Conservation (phyloP, 2,888 invertebrate species). For the Odontocolon sp. region DNA sequence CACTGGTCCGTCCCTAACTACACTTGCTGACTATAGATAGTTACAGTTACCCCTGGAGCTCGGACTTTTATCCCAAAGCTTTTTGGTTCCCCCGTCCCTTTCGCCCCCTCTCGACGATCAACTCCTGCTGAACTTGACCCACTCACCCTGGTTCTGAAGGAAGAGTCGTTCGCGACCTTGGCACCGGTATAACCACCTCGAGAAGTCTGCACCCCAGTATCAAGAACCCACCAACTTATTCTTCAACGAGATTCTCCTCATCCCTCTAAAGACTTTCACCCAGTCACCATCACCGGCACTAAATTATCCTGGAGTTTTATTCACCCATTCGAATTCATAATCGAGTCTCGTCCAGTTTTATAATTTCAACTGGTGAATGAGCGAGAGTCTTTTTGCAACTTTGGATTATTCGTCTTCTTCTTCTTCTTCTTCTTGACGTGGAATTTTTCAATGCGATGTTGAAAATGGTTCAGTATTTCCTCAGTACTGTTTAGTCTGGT, state of each 20-base stretch:
- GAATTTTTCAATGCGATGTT: neutral
- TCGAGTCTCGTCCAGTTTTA: slow-evolving; percentile 56
- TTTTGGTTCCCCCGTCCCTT: neutral
- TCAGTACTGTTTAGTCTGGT: neutral
- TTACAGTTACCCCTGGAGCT: slow-evolving; percentile 47
- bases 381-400: slow-evolving; percentile 28
- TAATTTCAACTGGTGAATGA: slow-evolving; percentile 39
- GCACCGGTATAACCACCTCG: slow-evolving; percentile 58
- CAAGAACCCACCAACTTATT: slow-evolving; percentile 56
- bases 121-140: slow-evolving; percentile 67
- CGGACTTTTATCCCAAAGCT: slow-evolving; percentile 55
- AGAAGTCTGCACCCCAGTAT: slow-evolving; percentile 42
- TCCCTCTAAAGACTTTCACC: slow-evolving; percentile 59
- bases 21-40: slow-evolving; percentile 57
- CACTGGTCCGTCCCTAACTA: slow-evolving; percentile 53
- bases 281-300: slow-evolving; percentile 48
- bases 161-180: slow-evolving; percentile 59
- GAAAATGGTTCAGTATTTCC: neutral
- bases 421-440: neutral
- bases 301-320: slow-evolving; percentile 65
- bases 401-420: slow-evolving; percentile 16
- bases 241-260: slow-evolving; percentile 57
- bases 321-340: slow-evolving; percentile 64
- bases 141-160: slow-evolving; percentile 49
- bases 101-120: slow-evolving; percentile 44